Base-by-base conservation (phyloP, 2,797 vertebrate species). In the Naso thynnoides region DNA sequence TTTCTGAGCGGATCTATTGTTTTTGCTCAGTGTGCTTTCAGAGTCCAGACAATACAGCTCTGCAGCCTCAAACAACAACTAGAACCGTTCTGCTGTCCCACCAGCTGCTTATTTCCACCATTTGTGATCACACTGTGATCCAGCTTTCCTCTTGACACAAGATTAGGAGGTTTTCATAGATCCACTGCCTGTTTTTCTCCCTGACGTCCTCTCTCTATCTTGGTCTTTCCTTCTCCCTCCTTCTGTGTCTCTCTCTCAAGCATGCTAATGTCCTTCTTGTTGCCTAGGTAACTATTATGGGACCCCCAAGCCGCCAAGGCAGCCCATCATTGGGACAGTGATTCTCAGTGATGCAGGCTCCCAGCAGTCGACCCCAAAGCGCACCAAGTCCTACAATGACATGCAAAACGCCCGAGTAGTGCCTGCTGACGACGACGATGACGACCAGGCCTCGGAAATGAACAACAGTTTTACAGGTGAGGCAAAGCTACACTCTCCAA, bases 251-350 rank as follows among this genome's bases (percentile, higher is more conserved):
- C 91, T 90, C 87, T 93, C 88, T 90, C 86, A 87, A 96, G 94
- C 93, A 96, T 97, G 94, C 94, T 96, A 96, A 97, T 96, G 93
- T 95, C 90, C 83, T 94, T 93, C 94, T 94, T 91, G 93, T 97
- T 95, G 92, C 95, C 96, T 97, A 99, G 98, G 98, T 96, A 98
- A 99, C 97, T 99, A 98, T 96, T 99, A 99, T 97, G 98, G 98
- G 95, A 99, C 97, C 75, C 97, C 97, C 94, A 98, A 98, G 94
- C 97, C 97, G 91, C 97, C 96, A 72, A 96, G 94, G 95, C 97
- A 98, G 92, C 96, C 97, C 94, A 91, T 95, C 95, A 94, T 95
- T 92, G 97, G 97, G 96, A 97, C 97, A 97, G 95, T 98, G 95
- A 98, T 95, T 95, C 95, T 96, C 85, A 94, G 96, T 89, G 95